Evolutionary conservation across 53 echinoderm and acorn worm genomes (phyloP), one percentile per base, ranked within the genome.

Genomic region (Zoroaster sp.): DNA sequence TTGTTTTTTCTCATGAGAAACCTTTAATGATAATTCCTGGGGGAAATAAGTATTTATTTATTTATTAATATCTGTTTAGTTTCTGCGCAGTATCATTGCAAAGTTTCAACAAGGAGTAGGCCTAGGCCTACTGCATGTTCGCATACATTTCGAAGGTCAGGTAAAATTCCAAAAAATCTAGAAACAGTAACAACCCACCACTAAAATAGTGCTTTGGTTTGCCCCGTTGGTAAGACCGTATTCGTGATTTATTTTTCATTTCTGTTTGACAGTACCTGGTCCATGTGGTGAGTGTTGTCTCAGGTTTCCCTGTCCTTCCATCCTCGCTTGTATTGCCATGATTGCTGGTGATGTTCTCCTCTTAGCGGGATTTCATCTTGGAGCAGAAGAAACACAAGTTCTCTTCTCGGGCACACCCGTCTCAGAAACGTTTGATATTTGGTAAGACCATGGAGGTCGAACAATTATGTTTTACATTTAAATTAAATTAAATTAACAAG

Each of bases 271-370:
- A 91, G 92, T 80, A 38, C 72, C 49, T 12, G 81, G 88, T 3
- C 87, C 78, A 14, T 91, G 92, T 37, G 80, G 87, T 5, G 73
- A 88, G 38, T 91, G 92, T 43, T 91, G 92, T 54, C 73, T 87
- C 40, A 78, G 45, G 46, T 91, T 59, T 30, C 92, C 92, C 12
- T 91, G 92, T 40, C 92, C 92, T 3, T 91, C 92, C 8, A 80
- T 91, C 32, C 11, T 88, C 1, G 76, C 92, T 3, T 87, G 71
- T 51, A 36, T 79, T n/a, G 23, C 69, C 17, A 69, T 91, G 72
- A 72, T 91, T 13, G 34, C 30, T 35, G 92, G 92, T 9, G 69
- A 46, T 21, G n/a, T 52, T 1, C 35, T 68, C 40, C 77, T 87
- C 35, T 17, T 87, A 17, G 65, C 63, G 10, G 75, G 78, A 4